Evolutionary conservation across 2,797 vertebrate genomes (phyloP).

Genomic region (Leucoraja ocellata): DNA sequence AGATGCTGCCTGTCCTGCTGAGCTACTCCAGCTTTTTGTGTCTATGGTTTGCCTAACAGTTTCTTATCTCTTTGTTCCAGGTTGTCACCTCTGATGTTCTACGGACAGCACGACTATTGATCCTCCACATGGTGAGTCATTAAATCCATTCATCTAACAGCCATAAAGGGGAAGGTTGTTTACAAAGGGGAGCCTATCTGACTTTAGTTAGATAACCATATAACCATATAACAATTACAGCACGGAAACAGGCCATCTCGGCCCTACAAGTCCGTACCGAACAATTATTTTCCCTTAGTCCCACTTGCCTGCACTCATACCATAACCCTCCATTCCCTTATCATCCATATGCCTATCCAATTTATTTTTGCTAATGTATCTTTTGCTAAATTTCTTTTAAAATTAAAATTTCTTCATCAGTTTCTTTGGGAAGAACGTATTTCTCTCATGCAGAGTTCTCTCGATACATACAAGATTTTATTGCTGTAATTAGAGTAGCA

Average conservation of each 20-base stretch:
- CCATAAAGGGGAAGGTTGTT: background rate
- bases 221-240: too few relatives aligned
- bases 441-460: background rate
- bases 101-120: constrained; percentile 70
- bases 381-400: background rate
- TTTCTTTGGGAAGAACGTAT: background rate
- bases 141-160: background rate
- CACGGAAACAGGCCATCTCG: too few relatives aligned
- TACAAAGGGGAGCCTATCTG: background rate
- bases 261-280: too few relatives aligned
- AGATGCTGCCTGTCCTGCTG: too few relatives aligned
- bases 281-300: too few relatives aligned
- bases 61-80: constrained; percentile 49
- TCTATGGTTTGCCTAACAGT: background rate
- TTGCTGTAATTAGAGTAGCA: background rate
- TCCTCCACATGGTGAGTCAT: constrained; percentile 78
- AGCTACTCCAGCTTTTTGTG: too few relatives aligned
- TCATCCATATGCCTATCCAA: too few relatives aligned
- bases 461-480: background rate
- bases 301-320: too few relatives aligned
- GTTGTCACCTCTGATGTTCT: constrained; percentile 83
- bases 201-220: background rate
- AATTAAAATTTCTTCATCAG: background rate
- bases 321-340: too few relatives aligned
- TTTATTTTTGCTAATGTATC: background rate